Conservation (phyloP, 2,113 vertebrate species). For the Pomatorhinus ruficollis region DNA sequence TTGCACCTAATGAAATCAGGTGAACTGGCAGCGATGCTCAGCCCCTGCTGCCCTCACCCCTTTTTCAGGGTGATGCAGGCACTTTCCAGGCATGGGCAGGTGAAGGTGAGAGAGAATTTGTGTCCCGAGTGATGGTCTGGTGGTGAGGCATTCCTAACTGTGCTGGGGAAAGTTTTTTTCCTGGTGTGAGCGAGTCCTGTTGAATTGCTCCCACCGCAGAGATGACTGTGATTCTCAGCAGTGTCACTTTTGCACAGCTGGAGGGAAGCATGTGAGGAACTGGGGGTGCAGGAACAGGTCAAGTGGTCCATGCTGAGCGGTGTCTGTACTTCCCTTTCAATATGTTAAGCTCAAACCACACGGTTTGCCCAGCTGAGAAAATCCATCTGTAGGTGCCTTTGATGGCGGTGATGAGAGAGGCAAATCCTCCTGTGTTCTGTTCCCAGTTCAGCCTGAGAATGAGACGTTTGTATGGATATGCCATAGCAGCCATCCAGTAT, state of each 20-base stretch:
- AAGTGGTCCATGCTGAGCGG: background rate
- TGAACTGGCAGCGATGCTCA: fast-evolving
- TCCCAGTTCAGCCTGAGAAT: background rate
- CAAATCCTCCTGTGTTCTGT: background rate
- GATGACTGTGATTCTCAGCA: background rate
- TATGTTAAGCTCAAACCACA: background rate
- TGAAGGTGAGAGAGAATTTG: background rate
- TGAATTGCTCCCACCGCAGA: fast-evolving
- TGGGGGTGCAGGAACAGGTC: background rate
- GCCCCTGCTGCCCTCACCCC: fast-evolving
- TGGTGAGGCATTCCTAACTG: background rate
- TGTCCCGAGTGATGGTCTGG: fast-evolving
- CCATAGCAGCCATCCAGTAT: background rate
- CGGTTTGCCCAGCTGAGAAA: background rate
- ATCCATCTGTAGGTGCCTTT: background rate
- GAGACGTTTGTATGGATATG: background rate
- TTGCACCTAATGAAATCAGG: background rate
- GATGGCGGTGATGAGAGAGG: background rate
- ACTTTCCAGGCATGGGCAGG: background rate
- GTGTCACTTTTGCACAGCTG: background rate
- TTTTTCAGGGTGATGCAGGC: background rate
- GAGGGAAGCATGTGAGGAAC: background rate
- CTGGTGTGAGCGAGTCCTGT: no score
- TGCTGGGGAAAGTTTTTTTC: background rate
- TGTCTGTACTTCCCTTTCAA: background rate